Conservation (phyloP, 2,113 vertebrate genomes). For the Balaeniceps rex region DNA sequence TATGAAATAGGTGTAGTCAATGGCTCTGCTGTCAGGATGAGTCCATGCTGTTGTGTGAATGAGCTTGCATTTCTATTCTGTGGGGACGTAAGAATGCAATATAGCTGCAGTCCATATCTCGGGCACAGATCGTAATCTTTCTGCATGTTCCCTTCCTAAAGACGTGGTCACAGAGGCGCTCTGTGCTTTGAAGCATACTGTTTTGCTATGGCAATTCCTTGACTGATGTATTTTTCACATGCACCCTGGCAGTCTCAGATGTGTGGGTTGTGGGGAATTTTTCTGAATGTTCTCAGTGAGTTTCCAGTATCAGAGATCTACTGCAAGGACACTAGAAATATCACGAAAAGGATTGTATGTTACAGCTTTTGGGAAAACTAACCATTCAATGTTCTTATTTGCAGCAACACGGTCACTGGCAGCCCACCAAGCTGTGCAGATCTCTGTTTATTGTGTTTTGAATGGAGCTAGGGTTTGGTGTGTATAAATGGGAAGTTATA, state of each 20-base stretch:
- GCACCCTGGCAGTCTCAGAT: not conserved
- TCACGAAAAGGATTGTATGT: not conserved
- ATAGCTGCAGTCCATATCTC: not conserved
- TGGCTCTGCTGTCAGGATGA: not conserved
- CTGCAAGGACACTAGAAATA: not conserved
- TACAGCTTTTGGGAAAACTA: not conserved
- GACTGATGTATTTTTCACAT: not conserved
- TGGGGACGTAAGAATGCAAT: not conserved
- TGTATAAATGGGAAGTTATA: not conserved
- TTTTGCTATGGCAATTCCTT: not conserved
- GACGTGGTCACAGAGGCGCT: not conserved
- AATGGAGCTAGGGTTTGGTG: not conserved
- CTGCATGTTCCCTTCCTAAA: not conserved
- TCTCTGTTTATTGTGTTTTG: not conserved
- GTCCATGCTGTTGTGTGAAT: not conserved
- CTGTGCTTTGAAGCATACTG: not conserved
- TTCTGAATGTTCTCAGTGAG: not conserved
- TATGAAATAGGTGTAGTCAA: not conserved
- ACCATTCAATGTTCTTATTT: not conserved
- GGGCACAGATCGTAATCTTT: not conserved
- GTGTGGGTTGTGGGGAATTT: not conserved
- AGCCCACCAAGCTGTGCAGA: not conserved
- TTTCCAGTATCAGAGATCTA: not conserved
- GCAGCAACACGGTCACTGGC: not conserved
- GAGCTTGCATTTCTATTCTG: not conserved